A percentile compares a stretch with the other conserved stretches of the same genome.
Evolutionary conservation across 2,888 invertebrate genomes (phyloP).

Genomic region (Heliconius ethilla): DNA sequence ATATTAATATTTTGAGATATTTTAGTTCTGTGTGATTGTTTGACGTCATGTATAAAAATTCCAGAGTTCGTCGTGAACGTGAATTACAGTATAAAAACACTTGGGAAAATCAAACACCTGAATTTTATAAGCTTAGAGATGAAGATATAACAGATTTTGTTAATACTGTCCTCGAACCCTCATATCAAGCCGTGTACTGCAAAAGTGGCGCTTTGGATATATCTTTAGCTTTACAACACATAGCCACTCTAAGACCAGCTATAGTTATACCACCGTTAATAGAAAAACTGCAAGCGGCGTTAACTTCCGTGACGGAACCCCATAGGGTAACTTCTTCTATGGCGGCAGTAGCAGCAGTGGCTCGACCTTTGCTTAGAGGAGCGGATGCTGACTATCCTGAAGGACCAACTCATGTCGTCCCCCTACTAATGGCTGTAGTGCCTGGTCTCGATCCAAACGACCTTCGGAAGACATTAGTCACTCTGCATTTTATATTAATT

Average conservation of each 20-base stretch:
- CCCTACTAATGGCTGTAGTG: constrained; percentile 88
- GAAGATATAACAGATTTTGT: constrained; percentile 92
- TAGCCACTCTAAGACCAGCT: constrained; percentile 90
- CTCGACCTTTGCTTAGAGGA: constrained; percentile 84
- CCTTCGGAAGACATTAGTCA: constrained; percentile 87
- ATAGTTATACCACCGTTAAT: constrained; percentile 91
- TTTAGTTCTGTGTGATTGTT: background rate
- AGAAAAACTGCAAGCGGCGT: constrained; percentile 89
- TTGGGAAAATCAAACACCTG: constrained; percentile 88
- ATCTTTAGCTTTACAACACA: constrained; percentile 85
- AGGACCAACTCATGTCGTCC: constrained; percentile 91
- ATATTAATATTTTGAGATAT: background rate
- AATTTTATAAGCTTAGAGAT: constrained; percentile 87
- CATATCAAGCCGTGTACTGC: constrained; percentile 90
- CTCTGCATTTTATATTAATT: constrained; percentile 89
- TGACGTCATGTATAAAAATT: constrained; percentile 46
- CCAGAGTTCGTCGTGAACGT: constrained; percentile 85
- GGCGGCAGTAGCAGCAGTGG: constrained; percentile 86
- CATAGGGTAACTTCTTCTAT: constrained; percentile 89
- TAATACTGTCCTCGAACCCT: constrained; percentile 86
- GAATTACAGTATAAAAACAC: constrained; percentile 77
- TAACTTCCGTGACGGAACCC: constrained; percentile 94
- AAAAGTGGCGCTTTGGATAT: constrained; percentile 85
- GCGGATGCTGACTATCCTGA: constrained; percentile 84
- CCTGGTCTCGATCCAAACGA: constrained; percentile 97